Percentiles rank a stretch among this genome's conserved stretches.
Conservation (phyloP, 2,888 invertebrate species). For the Heliconius hortense region DNA sequence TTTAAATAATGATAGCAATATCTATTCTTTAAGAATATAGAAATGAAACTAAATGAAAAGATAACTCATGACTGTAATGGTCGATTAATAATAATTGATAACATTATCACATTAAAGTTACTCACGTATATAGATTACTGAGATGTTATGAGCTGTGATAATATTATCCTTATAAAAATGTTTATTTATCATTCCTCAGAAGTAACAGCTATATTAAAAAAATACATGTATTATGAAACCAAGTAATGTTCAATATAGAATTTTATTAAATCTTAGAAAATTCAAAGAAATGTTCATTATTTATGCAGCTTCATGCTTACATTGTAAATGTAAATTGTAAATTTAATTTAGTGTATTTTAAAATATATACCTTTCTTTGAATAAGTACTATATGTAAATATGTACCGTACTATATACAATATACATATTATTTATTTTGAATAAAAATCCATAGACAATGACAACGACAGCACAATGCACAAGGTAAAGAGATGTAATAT, state of each 20-base stretch:
- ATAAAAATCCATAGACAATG: background rate
- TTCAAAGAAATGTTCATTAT: background rate
- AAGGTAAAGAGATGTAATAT: background rate
- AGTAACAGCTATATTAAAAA: background rate
- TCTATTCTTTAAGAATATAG: background rate
- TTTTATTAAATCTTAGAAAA: background rate
- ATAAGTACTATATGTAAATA: background rate
- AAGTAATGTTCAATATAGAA: background rate
- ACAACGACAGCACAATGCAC: background rate
- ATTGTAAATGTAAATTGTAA: background rate
- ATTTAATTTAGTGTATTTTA: background rate
- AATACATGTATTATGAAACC: background rate
- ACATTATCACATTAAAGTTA: constrained; percentile 30
- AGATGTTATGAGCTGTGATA: background rate
- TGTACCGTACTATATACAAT: background rate
- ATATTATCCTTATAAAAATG: background rate
- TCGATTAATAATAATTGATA: constrained; percentile 30
- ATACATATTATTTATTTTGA: background rate
- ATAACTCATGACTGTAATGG: constrained; percentile 4
- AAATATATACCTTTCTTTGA: background rate
- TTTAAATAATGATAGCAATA: background rate
- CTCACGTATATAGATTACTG: constrained; percentile 41
- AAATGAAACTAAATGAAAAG: background rate
- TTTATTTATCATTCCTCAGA: background rate
- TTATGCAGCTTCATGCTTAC: background rate